Evolutionary conservation across 2,113 vertebrate genomes (phyloP), one percentile per base, ranked within the genome.

Genomic region (Scartelaos histophorus): DNA sequence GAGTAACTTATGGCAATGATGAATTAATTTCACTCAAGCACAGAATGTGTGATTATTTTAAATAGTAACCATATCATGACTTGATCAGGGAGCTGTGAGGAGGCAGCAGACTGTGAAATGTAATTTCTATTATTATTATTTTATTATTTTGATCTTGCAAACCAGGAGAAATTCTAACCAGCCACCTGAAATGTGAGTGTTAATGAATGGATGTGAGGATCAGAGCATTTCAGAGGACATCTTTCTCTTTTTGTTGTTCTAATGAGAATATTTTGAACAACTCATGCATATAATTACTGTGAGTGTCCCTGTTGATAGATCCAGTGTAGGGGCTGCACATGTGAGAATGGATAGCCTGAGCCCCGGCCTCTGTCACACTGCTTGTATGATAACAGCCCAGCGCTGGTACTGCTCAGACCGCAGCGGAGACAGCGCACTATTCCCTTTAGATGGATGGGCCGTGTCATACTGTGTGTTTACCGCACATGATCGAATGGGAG

Each of bases 21-120:
- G 93, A 96, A 97, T 97, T 97, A 94, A 96, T 95, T 95, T 92
- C 92, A 95, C 85, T 91, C 90, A 91, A 95, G 93, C 94, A 95
- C 94, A 94, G 71, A 95, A 95, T 92, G 92, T 94, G 86, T 93
- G 90, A 86, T 95, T 94, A 94, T 94, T 95, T 95, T 91, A 95
- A 93, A 93, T 90, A 86, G 89, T 92, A 84, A 82, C 86, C 89
- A 82, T 89, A 92, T 92, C 91, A 88, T 76, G 79, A 93, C 91
- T 91, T 94, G 93, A 91, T 90, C 76, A 82, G 82, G 83, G 65
- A 66, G 83, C 76, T 82, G 78, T 85, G 93, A 87, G 78, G 82
- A 91, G 78, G 88, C 90, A 91, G 86, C 81, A 78, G 88, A 90
- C 88, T 91, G 90, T 86, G 89, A 91, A 92, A 72, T 90, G 69